Evolutionary conservation across 53 echinoderm and acorn worm species (phyloP), one percentile per base, ranked within the genome.

Genomic region (Apostichopus leukothele): DNA sequence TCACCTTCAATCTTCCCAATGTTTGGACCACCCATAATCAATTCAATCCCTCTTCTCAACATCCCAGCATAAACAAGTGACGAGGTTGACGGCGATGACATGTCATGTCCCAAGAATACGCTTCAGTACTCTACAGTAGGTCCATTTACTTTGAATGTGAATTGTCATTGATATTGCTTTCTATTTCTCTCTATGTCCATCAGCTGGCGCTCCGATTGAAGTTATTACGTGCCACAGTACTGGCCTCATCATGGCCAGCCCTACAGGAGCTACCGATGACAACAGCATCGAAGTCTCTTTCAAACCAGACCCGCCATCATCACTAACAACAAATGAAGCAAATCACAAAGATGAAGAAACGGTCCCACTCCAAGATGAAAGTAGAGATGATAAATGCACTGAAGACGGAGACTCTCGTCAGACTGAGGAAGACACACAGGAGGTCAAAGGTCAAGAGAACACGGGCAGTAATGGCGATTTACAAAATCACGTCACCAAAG

Each of bases 381-480:
- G 1, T 18, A 19, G 20, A n/a, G 71, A 18, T 4, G 14, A n/a
- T 18, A 19, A 19, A 18, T 16, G 71, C 13, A 1, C 14, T 71
- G 18, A 16, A 19, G 71, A 71, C 6, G 71, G 18, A 14, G 8
- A 4, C 63, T 63, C 63, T 7, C 63, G 63, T 13, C 63, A 63
- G 63, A 63, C 39, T 63, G 20, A 71, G 18, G 71, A 71, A 6
- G 71, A 71, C 6, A 13, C 16, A n/a, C 2, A 5, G 71, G 20
- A 71, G 18, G 71, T 71, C 71, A 71, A 71, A 71, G 71, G 71
- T 71, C 71, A n/a, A n/a, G 71, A 16, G 71, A 71, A n/a, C 20
- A 19, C 4, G 18, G 71, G 20, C 71, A 71, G 18, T 5, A 13
- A 71, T 13, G 71, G 14, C 5, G 71, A 71, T 19, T 6, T 71